phyloP scores from a whole-genome alignment of 2,888 invertebrate species.

The Oegoconia quadripuncta region DNA sequence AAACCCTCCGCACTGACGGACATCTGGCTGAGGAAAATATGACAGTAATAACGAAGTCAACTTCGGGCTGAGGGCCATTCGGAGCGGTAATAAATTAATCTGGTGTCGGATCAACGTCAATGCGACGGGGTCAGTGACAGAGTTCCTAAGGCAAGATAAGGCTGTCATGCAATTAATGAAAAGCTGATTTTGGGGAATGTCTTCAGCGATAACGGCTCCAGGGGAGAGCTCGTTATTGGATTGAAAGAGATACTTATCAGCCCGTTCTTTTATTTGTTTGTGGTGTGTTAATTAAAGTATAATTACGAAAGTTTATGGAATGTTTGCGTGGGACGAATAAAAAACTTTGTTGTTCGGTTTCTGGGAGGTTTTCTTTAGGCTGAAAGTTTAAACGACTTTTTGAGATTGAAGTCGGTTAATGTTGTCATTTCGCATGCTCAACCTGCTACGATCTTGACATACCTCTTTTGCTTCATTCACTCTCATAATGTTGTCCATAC shows the following conservation, averaged over 20 bases:
- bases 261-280: constrained; percentile 38
- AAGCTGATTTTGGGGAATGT: constrained; percentile 61
- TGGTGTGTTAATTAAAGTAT: constrained; percentile 47
- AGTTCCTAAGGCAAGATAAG: constrained; percentile 49
- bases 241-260: constrained; percentile 49
- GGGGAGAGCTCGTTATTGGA: constrained; percentile 39
- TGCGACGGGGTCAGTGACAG: constrained; percentile 50
- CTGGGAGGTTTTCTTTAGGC: neutral
- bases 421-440: no score
- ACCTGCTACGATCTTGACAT: no score
- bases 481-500: no score
- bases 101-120: constrained; percentile 63
- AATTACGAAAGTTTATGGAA: constrained; percentile 14
- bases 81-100: constrained; percentile 64
- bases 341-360: neutral
- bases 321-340: neutral
- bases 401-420: no score
- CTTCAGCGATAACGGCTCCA: constrained; percentile 46
- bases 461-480: no score
- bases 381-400: no score
- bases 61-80: constrained; percentile 41
- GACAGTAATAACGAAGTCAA: constrained; percentile 60
- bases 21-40: constrained; percentile 51
- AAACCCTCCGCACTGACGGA: neutral
- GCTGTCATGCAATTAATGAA: constrained; percentile 65